These are phyloP conservation scores for Lerema accius DNA, from an alignment of 1,140 invertebrate genomes.

Conservation along the genomic window DNA sequence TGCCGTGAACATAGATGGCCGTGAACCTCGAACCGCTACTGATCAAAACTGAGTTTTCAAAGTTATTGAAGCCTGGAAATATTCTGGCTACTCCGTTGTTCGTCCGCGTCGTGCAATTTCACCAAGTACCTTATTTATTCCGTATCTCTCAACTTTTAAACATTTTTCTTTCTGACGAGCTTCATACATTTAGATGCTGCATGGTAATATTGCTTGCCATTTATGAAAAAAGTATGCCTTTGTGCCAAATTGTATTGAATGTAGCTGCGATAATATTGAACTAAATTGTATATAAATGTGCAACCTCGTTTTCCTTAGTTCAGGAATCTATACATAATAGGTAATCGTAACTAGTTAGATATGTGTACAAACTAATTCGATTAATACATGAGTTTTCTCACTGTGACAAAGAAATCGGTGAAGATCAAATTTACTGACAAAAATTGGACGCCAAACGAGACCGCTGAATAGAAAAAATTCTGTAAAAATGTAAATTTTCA, in stretches of 20 bases:
- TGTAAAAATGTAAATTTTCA: conserved; percentile 1
- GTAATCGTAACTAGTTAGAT: too few species aligned
- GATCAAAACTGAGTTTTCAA: neutral
- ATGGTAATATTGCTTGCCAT: conserved; percentile 3
- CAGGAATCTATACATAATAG: too few species aligned
- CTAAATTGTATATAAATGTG: too few species aligned
- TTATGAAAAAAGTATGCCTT: neutral
- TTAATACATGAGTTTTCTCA: too few species aligned
- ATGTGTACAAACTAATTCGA: too few species aligned
- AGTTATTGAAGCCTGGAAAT: neutral
- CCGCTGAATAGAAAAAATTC: neutral
- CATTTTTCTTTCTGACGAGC: conserved; percentile 2
- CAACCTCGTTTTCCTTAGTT: too few species aligned
- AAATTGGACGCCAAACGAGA: neutral
- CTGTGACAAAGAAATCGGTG: neutral
- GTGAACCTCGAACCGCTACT: too few species aligned
- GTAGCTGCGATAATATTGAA: too few species aligned
- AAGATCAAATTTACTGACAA: neutral
- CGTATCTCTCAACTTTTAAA: conserved; percentile 10
- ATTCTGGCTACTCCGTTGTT: neutral
- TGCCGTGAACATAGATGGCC: too few species aligned
- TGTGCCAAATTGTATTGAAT: neutral
- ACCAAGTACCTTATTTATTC: conserved; percentile 8
- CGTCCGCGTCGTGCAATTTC: neutral
- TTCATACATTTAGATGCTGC: conserved; percentile 18